Conservation (phyloP, 2,888 invertebrate species). For the Smittia sp. region DNA sequence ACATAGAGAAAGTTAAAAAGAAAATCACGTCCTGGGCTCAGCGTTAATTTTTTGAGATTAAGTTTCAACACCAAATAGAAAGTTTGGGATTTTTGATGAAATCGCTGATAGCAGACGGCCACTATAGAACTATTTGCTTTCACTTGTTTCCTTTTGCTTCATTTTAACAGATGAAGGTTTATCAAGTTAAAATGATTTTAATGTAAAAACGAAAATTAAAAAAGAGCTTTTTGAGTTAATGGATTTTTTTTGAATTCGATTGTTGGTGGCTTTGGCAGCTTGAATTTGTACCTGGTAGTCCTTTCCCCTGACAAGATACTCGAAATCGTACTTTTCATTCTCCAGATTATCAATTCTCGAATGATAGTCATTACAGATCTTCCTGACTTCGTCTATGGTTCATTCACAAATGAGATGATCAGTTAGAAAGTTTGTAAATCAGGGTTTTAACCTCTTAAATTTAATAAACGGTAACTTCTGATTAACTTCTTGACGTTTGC, state of each 20-base stretch:
- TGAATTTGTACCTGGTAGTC: conserved; percentile 85
- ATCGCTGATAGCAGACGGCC: conserved; percentile 24
- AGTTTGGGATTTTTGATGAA: neutral
- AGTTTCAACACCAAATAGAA: conserved; percentile 14
- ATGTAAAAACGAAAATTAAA: conserved; percentile 18
- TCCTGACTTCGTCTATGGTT: conserved; percentile 71
- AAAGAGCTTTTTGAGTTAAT: conserved; percentile 29
- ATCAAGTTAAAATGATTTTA: conserved; percentile 24
- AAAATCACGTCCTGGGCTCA: neutral
- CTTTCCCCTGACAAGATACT: conserved; percentile 96
- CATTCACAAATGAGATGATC: conserved; percentile 13
- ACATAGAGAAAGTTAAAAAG: conserved; percentile 19
- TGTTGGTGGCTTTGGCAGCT: neutral
- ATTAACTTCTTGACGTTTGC: neutral
- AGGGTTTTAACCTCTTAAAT: neutral
- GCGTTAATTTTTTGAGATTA: neutral
- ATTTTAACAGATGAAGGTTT: conserved; percentile 40
- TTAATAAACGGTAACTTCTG: neutral
- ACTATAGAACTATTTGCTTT: conserved; percentile 26
- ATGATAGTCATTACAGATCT: conserved; percentile 80
- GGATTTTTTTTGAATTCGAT: conserved; percentile 1
- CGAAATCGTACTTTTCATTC: conserved; percentile 96
- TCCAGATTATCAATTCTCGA: conserved; percentile 84
- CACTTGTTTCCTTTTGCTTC: conserved; percentile 27
- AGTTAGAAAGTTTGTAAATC: neutral